These are phyloP conservation scores for Pedionomus torquatus DNA, from an alignment of 2,113 vertebrate species.

Conservation along the genomic window DNA sequence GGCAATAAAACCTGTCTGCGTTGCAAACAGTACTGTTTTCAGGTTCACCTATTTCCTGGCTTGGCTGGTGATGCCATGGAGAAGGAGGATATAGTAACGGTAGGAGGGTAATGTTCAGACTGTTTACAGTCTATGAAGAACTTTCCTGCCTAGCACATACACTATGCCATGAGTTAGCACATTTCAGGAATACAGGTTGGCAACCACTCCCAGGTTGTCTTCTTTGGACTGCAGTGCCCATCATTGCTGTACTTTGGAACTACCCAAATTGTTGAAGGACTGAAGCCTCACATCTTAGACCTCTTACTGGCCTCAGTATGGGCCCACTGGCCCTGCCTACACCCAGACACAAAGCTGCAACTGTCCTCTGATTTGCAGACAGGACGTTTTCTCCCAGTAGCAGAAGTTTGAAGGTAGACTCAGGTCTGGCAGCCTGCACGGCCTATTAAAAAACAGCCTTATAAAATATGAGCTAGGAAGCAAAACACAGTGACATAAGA, in stretches of 20 bases:
- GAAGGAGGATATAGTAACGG: neutral
- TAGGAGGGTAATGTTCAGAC: neutral
- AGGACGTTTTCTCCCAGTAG: neutral
- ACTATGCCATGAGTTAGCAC: neutral
- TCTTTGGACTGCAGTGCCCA: neutral
- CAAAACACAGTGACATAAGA: neutral
- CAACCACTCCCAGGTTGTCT: neutral
- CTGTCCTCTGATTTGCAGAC: conserved; percentile 8
- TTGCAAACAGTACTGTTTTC: neutral
- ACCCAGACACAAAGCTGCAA: neutral
- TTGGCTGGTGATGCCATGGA: neutral
- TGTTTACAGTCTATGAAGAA: neutral
- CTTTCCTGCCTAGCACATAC: neutral
- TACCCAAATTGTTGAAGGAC: neutral
- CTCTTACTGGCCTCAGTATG: neutral
- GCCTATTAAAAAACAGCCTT: conserved; percentile 47
- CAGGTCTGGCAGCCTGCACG: conserved; percentile 2
- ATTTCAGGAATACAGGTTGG: neutral
- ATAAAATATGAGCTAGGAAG: conserved; percentile 62
- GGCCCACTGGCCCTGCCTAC: neutral
- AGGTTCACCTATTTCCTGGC: neutral
- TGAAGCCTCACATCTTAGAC: neutral
- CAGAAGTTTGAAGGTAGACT: conserved; percentile 22
- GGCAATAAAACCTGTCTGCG: neutral
- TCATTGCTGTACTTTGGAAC: neutral